Evolutionary conservation across 2,113 vertebrate species (phyloP).

Genomic region (Nothoprocta perdicaria): DNA sequence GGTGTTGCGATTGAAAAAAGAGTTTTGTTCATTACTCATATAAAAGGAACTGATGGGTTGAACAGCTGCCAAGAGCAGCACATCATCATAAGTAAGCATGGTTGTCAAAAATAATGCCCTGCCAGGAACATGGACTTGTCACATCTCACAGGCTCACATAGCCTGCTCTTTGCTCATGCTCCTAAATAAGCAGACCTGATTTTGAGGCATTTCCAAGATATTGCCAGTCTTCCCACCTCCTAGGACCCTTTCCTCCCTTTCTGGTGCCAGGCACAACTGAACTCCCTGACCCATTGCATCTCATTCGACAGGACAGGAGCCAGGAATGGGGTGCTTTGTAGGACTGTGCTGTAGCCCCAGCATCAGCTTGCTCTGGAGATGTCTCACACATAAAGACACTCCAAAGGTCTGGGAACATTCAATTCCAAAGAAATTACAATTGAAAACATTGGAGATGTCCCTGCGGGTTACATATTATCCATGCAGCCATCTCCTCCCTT

Average conservation of each 20-base stretch:
- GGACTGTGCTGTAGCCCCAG: not conserved
- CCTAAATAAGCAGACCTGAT: fast-evolving
- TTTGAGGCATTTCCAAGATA: not conserved
- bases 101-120: not conserved
- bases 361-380: not conserved
- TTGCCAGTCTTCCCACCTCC: not conserved
- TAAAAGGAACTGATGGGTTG: not conserved
- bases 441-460: not conserved
- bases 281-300: not conserved
- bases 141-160: not conserved
- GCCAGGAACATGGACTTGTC: not conserved
- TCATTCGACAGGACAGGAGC: not conserved
- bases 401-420: not conserved
- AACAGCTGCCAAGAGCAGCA: not conserved
- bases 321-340: not conserved
- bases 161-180: not conserved
- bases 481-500: not conserved
- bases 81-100: not conserved
- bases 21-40: not conserved
- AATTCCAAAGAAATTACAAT: not conserved
- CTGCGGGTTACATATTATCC: not conserved
- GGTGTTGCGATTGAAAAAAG: not conserved
- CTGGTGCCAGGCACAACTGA: not conserved
- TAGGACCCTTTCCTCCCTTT: not conserved
- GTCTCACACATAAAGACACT: not conserved